Base-by-base conservation (phyloP, 2,797 vertebrate species). In the Spinibarbus caldwelli region DNA sequence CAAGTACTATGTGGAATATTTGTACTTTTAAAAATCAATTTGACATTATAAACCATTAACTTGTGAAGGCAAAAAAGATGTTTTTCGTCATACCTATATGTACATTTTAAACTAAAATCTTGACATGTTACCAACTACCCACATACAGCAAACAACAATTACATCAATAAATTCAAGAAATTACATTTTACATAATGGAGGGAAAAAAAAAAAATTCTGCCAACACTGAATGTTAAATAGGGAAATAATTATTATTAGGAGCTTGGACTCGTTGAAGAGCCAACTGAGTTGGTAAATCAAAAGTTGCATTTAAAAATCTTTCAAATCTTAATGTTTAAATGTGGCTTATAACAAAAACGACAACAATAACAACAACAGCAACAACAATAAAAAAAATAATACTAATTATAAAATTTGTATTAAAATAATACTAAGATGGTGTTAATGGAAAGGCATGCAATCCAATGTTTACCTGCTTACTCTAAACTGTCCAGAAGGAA, bases 401-500 rank as follows among this genome's bases (percentile, higher is more conserved):
- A 9, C 6, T 59, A 29, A 34, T 23, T 4, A 57, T 21, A 34
- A 0, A 34, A 34, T 66, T 19, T 12, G 45, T 14, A 29, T 21
- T 52, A 19, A 49, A 17, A 72, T 29, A 62, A 15, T 62, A 73
- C 26, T 19, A 73, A 29, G 5, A n/a, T 2, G 47, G 29, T 26
- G 21, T 19, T 38, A 5, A 54, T 34, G 23, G 17, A 71, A 15
- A 62, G 29, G 34, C 66, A 29, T 41, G 17, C 80, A 17, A 38
- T 15, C 1, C 7, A 43, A 23, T 80, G 34, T 52, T 84, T 78
- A 84, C 83, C 83, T 84, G 47, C 45, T 47, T 26, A 23, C 43
- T 78, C 64, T 34, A 57, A 78, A 78, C 73, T 43, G 26, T 57
- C 66, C 54, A 57, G 78, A 67, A 83, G 6, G 11, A 77, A 84